Base-by-base conservation (phyloP, 2,888 invertebrate species). In the Orthosia gothica region DNA sequence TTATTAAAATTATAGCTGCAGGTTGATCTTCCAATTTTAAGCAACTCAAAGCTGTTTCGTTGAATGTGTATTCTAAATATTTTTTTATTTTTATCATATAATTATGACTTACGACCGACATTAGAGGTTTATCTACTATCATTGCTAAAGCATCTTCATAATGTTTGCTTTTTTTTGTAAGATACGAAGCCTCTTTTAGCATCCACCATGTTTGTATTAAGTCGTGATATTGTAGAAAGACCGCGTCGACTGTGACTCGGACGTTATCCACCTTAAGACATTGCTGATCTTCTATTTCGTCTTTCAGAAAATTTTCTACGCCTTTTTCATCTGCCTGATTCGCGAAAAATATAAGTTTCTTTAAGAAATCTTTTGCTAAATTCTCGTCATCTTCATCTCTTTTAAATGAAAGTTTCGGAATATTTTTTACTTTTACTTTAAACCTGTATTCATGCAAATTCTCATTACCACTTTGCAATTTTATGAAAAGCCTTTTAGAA, bases 161-260 rank as follows among this genome's bases (percentile, higher is more conserved):
- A 1, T 50, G 18, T 26, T 65, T 54, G 16, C 50, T 63, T 9
- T 71, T 3, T 54, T 83, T 83, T 20, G 84, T 83, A 1, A 80
- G 54, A 67, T 75, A 83, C 12, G 20, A 1, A 4, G 70, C 20
- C 20, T 68, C 52, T 63, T 73, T 49, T 2, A 20, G 49, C 78
- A 78, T 79, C 82, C 84, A 86, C 87, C 87, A 86, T 50, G 70
- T 81, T 65, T 82, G 82, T 57, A 84, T 57, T 9, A 26, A 23
- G 12, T 86, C 69, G 49, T 87, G 86, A 11, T 76, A 76, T 57
- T 74, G 66, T 50, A 81, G 13, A 20, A 76, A 81, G 16, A 87
- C 71, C 0, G 76, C 81, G 7, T 86, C 82, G 0, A 76, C 62
- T 45, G 59, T 76, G 0, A 74, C 62, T 65, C 62, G 52, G 0